These are phyloP conservation scores for Polydrusus pterygomalis DNA, from an alignment of 2,888 invertebrate genomes.

Conservation along the genomic window DNA sequence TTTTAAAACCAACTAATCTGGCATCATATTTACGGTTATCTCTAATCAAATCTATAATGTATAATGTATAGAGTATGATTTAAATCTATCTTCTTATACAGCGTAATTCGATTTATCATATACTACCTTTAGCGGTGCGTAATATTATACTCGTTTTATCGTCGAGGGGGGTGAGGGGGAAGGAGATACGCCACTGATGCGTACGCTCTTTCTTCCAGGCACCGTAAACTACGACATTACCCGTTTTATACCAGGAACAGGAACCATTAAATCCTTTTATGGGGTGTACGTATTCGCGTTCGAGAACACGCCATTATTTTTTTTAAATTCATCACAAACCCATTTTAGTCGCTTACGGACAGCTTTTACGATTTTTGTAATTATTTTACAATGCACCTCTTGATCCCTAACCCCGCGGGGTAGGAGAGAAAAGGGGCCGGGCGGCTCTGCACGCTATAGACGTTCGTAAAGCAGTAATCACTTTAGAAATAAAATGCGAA, in stretches of 20 bases:
- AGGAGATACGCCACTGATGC: no score
- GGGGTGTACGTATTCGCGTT: not conserved
- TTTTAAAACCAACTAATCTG: no score
- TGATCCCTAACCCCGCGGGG: conserved; percentile 11
- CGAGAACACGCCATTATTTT: not conserved
- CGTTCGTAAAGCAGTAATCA: conserved; percentile 16
- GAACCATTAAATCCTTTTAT: conserved; percentile 9
- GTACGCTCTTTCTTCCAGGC: no score
- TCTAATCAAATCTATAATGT: no score
- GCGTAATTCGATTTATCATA: no score
- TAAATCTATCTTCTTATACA: no score
- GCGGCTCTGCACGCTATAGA: conserved; percentile 9
- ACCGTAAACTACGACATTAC: not conserved
- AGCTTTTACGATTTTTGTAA: conserved; percentile 22
- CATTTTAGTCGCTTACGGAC: not conserved
- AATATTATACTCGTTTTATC: no score
- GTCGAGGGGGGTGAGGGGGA: no score
- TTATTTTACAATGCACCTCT: conserved; percentile 25
- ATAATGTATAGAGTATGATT: no score
- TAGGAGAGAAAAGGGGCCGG: conserved; percentile 20
- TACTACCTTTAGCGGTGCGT: no score
- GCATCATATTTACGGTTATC: no score
- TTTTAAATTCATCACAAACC: conserved; percentile 13
- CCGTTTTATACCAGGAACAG: not conserved
- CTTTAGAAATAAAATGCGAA: conserved; percentile 26